phyloP scores from a whole-genome alignment of 2,113 vertebrate species.

The Xiphophorus hellerii region DNA sequence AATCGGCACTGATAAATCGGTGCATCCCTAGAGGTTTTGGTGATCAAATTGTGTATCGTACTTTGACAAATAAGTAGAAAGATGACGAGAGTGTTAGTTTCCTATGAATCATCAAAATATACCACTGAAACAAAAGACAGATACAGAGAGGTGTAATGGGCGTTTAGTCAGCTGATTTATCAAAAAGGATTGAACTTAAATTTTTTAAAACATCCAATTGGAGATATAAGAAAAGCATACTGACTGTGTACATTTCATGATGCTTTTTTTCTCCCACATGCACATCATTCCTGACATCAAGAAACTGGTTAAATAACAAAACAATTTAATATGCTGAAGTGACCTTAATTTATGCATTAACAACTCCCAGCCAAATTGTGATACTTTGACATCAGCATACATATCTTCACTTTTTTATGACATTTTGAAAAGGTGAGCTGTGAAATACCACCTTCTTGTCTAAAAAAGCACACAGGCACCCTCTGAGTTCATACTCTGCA shows the following conservation, averaged over 20 bases:
- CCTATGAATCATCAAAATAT: neutral
- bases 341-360: constrained; percentile 5
- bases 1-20: no score
- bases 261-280: neutral
- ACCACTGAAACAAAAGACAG: neutral
- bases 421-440: constrained; percentile 63
- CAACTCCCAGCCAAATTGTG: constrained; percentile 26
- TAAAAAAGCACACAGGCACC: constrained; percentile 46
- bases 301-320: neutral
- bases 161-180: neutral
- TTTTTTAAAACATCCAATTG: neutral
- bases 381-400: constrained; percentile 48
- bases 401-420: constrained; percentile 43
- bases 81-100: no score
- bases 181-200: neutral
- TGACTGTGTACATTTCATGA: neutral
- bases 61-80: no score
- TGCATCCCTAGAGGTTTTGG: no score
- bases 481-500: constrained; percentile 43
- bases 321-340: constrained; percentile 24
- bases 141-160: neutral
- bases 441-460: constrained; percentile 52
- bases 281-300: neutral
- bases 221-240: neutral
- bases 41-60: no score